Percentiles rank a stretch among this genome's conserved stretches.
Conservation (phyloP, 2,797 vertebrate species). For the Parauchenoglanis punctatus region DNA sequence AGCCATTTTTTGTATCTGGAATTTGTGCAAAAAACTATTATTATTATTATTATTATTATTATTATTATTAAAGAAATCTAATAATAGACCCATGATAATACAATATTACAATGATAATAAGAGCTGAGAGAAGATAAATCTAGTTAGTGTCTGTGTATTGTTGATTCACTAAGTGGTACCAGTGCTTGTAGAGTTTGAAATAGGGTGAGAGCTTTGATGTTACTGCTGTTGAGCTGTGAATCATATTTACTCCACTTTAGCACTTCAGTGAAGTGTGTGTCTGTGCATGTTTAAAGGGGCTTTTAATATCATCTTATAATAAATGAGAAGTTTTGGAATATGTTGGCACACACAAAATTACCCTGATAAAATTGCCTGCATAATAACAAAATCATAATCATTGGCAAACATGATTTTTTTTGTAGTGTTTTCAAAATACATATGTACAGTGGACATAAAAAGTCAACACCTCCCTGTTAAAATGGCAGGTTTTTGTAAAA, state of each 20-base stretch:
- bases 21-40: neutral
- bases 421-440: neutral
- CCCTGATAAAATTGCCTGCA: neutral
- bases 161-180: slow-evolving; percentile 19
- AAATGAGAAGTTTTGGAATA: slow-evolving; percentile 2
- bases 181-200: slow-evolving; percentile 39
- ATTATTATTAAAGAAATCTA: neutral
- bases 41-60: neutral
- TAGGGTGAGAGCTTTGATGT: slow-evolving; percentile 53
- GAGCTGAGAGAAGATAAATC: neutral
- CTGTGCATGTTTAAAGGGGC: neutral
- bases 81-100: neutral
- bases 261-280: slow-evolving; percentile 29
- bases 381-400: neutral
- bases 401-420: neutral
- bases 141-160: neutral
- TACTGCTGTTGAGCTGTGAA: slow-evolving; percentile 29
- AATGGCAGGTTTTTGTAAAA: no score
- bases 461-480: no score
- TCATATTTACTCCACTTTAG: slow-evolving; percentile 42
- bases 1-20: neutral
- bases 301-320: slow-evolving; percentile 13
- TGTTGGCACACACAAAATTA: neutral
- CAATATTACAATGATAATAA: neutral
- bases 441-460: no score